phyloP scores from a whole-genome alignment of 2,797 vertebrate species.

The Botia kubotai region DNA sequence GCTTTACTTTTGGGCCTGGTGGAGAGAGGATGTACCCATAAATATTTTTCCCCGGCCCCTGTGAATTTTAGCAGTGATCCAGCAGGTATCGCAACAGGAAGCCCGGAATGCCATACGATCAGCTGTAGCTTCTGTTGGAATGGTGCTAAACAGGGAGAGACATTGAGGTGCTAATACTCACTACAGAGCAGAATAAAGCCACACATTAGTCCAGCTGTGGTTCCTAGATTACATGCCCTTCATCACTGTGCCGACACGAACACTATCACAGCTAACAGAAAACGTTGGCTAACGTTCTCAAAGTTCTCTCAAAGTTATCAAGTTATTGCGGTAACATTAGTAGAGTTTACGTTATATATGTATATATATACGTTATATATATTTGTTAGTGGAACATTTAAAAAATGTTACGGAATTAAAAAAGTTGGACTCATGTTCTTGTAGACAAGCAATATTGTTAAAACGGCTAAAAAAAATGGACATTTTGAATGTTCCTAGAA shows the following conservation, averaged over 20 bases:
- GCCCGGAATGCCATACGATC: background rate
- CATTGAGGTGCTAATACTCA: constrained; percentile 38
- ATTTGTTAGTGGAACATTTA: too few relatives aligned
- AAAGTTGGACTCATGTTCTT: too few relatives aligned
- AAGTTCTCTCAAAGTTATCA: too few relatives aligned
- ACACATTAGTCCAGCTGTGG: constrained; percentile 48
- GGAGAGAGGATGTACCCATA: background rate
- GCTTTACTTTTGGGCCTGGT: background rate
- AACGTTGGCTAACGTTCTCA: too few relatives aligned
- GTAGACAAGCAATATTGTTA: too few relatives aligned
- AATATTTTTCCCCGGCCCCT: background rate
- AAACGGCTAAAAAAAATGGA: too few relatives aligned
- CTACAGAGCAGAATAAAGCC: constrained; percentile 41
- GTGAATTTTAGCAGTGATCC: background rate
- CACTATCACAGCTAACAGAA: background rate
- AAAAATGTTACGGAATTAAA: too few relatives aligned
- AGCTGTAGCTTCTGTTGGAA: constrained; percentile 32
- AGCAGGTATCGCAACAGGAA: background rate
- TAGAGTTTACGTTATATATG: too few relatives aligned
- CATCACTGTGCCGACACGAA: background rate
- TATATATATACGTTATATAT: too few relatives aligned
- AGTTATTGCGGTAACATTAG: too few relatives aligned
- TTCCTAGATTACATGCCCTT: constrained; percentile 34
- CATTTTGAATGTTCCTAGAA: too few relatives aligned
- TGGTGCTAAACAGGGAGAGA: constrained; percentile 43